Evolutionary conservation across 1,140 invertebrate genomes (phyloP).

Genomic region (Cherax quadricarinatus): DNA sequence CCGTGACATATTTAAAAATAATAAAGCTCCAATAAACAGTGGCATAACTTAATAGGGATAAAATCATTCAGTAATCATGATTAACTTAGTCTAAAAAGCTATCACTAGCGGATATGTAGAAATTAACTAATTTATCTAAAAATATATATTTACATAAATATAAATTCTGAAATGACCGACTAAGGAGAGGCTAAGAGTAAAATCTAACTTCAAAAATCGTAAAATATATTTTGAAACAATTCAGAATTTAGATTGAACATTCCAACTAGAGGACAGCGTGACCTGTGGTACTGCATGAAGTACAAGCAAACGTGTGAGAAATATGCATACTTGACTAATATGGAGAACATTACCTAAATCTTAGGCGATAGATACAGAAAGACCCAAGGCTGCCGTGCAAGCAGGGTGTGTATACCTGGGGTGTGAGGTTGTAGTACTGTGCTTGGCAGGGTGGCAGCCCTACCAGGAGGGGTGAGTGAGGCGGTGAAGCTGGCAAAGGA

Average conservation of each 20-base stretch:
- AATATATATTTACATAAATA: too few species aligned
- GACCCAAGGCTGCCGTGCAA: constrained; percentile 9
- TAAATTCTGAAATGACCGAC: too few species aligned
- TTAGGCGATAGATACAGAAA: constrained; percentile 1
- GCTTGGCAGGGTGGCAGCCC: background rate
- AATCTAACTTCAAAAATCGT: too few species aligned
- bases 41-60: too few species aligned
- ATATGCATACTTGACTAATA: background rate
- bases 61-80: too few species aligned
- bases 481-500: constrained; percentile 9
- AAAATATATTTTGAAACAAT: too few species aligned
- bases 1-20: too few species aligned
- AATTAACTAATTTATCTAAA: too few species aligned
- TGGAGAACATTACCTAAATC: background rate
- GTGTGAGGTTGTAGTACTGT: constrained; percentile 16
- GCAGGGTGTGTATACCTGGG: constrained; percentile 2
- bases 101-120: too few species aligned
- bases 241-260: background rate
- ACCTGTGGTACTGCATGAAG: background rate
- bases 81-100: too few species aligned
- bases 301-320: background rate
- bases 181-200: too few species aligned
- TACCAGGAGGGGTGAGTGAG: constrained; percentile 15
- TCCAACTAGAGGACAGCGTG: background rate
- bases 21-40: too few species aligned